Evolutionary conservation across 2,797 vertebrate species (phyloP), one percentile per base, ranked within the genome.

Genomic region (Artibeus jamaicensis): DNA sequence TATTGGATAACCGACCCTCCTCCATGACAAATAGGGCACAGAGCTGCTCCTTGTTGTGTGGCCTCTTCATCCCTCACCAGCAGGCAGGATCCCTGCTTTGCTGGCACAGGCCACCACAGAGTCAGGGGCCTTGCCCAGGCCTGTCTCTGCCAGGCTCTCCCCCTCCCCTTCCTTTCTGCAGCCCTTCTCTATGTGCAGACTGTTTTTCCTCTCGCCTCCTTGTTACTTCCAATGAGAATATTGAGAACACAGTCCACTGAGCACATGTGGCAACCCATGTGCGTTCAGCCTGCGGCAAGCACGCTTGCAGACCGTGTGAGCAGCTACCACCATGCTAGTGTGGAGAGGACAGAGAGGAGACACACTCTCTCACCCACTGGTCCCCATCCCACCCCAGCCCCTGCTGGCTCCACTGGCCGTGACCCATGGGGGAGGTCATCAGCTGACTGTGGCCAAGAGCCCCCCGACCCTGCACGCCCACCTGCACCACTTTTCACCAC

Each of bases 281-380:
- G 48, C 1, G 0, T 22, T 21, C 53, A 0, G 10, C 48, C 50
- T 1, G 0, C 11, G 4, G 11, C 32, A 50, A 50, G 29, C 32
- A 24, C 3, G 16, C 1, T 42, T 2, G 2, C 24, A n/a, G 18
- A 29, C 46, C 65, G 1, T 44, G 73, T 24, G 42, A 50, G 76
- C 53, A 42, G 65, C 62, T 6, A 34, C 55, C 18, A 8, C 37
- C 55, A 44, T 14, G 29, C 37, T 62, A 32, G 26, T 44, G 29
- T 16, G 12, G 32, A 4, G 37, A 7, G 21, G n/a, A 15, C 5
- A 39, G 39, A 42, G 22, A 7, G 42, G 21, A 26, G 10, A 18
- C 8, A 0, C 0, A 0, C 29, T 39, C 29, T 34, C 14, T 1
- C 16, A 10, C 32, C 22, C 53, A 9, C 1, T 26, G 37, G 37